Evolutionary conservation across 2,888 invertebrate genomes (phyloP), one percentile per base, ranked within the genome.

Genomic region (Zaprionus lineosus): DNA sequence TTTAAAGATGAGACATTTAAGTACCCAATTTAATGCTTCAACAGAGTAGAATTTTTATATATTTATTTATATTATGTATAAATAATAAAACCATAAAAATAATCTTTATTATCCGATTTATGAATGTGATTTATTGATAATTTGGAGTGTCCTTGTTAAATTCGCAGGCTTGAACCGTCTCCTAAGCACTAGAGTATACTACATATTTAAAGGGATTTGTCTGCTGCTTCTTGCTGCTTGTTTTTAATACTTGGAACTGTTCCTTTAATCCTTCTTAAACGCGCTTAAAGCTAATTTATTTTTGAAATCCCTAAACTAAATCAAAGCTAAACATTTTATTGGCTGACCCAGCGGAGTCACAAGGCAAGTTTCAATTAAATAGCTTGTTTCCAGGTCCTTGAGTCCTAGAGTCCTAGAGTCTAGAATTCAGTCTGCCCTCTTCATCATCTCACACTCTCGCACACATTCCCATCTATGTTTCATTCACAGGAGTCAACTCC

Each of bases 241-340:
- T 3, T 8, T 7, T 24, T 24, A 3, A 8, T 24, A 8, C n/a
- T 8, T 8, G 24, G 6, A 24, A 7, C 21, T n/a, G 26, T 4
- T 15, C 3, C 19, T 36, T 21, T 26, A 40, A 9, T 24, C 15
- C 3, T 28, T 31, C 7, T n/a, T 14, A 7, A 29, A 37, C 26
- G 29, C 36, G 36, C 56, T 74, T 78, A 48, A 60, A 78, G 55
- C 62, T 61, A 72, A 75, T 60, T 84, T 72, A 48, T 60, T 71
- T 55, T 39, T 33, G 58, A 79, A 85, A 75, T 85, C 83, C 85
- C 76, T 72, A 56, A 85, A 79, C 86, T 84, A 82, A 81, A 86
- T 81, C 86, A 86, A 81, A 81, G 82, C 84, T 82, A 86, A 81
- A 86, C 81, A 86, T 81, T 81, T 81, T 81, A 86, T 81, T 86